A percentile compares a stretch with the other conserved stretches of the same genome.
phyloP scores from a whole-genome alignment of 2,113 vertebrate species.

The Dermatemys mawii region DNA sequence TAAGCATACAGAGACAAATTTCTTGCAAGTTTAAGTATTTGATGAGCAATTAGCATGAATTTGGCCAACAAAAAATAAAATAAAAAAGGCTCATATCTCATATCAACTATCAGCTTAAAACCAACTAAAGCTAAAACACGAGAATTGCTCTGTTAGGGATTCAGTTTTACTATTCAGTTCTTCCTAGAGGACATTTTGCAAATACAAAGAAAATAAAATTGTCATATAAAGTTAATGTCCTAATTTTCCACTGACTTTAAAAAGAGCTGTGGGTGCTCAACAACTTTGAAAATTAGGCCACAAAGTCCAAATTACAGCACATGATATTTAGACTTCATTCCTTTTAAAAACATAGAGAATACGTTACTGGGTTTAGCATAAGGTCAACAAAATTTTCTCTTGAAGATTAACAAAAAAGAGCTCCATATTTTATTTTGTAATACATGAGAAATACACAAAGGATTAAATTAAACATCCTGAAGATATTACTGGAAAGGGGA shows the following conservation, averaged over 20 bases:
- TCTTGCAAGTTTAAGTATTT: background rate
- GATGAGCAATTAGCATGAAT: background rate
- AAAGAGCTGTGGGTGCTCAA: background rate
- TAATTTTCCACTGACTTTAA: background rate
- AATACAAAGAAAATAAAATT: background rate
- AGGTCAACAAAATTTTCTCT: constrained; percentile 24
- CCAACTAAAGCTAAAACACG: background rate
- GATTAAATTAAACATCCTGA: constrained; percentile 77
- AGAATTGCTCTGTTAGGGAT: background rate
- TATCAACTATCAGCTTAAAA: background rate
- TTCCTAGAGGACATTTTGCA: background rate
- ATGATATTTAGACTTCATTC: background rate
- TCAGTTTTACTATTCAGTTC: background rate
- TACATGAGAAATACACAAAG: constrained; percentile 69
- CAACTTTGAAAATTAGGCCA: background rate
- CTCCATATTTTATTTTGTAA: constrained; percentile 63
- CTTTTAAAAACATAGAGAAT: background rate
- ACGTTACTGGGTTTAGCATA: constrained; percentile 30
- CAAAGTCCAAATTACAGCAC: background rate
- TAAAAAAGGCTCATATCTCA: background rate
- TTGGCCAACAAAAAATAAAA: background rate
- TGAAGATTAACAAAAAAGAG: constrained; percentile 64
- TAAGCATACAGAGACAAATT: background rate
- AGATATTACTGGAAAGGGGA: constrained; percentile 55
- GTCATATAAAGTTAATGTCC: background rate